A percentile compares a stretch with the other conserved stretches of the same genome.
Evolutionary conservation across 1,140 invertebrate genomes (phyloP).

Genomic region (Caenorhabditis inopinata): DNA sequence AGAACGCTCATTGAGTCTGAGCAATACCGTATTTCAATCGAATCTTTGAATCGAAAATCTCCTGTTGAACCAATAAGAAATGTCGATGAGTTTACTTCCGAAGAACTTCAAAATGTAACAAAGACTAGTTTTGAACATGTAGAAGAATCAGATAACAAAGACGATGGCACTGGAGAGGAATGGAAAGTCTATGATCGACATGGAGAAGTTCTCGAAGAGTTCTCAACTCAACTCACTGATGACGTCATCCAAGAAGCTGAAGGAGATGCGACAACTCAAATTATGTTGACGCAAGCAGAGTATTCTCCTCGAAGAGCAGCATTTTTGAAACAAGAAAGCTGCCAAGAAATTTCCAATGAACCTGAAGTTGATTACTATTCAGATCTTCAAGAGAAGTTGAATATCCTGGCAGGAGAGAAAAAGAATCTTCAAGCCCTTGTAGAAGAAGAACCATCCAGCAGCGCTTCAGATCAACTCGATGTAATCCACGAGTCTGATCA

Average conservation of each 20-base stretch:
- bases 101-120: constrained; percentile 39
- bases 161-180: constrained; percentile 21
- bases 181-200: constrained; percentile 40
- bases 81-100: constrained; percentile 13
- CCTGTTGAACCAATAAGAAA: background rate
- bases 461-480: constrained; percentile 34
- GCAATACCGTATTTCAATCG: background rate
- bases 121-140: constrained; percentile 19
- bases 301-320: constrained; percentile 8
- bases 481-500: constrained; percentile 34
- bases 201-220: constrained; percentile 39
- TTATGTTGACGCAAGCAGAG: constrained; percentile 16
- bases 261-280: constrained; percentile 5
- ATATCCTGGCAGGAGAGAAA: constrained; percentile 42
- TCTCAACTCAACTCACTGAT: constrained; percentile 22
- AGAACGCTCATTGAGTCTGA: background rate
- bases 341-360: constrained; percentile 44
- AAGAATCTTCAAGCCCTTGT: background rate
- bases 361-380: constrained; percentile 43
- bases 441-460: constrained; percentile 21
- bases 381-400: constrained; percentile 41
- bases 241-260: constrained; percentile 36
- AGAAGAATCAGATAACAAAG: background rate
- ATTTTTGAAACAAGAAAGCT: constrained; percentile 38
- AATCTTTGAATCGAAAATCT: background rate